A percentile compares a stretch with the other conserved stretches of the same genome.
phyloP scores from a whole-genome alignment of 2,113 vertebrate genomes.

The Burhinus oedicnemus region DNA sequence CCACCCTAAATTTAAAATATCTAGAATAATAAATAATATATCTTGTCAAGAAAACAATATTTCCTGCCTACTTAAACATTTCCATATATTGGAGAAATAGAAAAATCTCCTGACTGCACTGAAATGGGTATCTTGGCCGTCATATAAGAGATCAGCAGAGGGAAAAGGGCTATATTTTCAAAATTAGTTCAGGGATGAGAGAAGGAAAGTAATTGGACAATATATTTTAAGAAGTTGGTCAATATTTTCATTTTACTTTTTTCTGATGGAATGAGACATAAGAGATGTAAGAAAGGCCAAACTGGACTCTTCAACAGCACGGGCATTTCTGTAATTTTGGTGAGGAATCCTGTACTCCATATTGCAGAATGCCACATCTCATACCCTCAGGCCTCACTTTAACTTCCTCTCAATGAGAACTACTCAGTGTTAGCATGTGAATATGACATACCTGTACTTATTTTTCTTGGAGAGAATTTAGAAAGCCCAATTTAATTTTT shows the following conservation, averaged over 20 bases:
- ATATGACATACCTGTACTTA: no score
- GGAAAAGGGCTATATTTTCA: not conserved
- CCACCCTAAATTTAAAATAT: not conserved
- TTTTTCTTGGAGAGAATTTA: not conserved
- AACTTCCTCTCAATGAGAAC: not conserved
- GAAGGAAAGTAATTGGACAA: not conserved
- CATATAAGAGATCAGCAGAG: not conserved
- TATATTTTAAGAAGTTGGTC: not conserved
- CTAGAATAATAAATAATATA: not conserved
- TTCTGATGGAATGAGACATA: not conserved
- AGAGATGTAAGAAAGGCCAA: not conserved
- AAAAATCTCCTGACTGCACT: not conserved
- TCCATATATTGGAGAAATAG: not conserved
- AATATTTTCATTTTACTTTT: not conserved
- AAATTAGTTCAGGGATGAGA: not conserved
- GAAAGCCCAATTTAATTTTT: not conserved
- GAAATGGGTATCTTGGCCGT: not conserved
- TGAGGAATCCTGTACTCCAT: not conserved
- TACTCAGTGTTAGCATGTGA: not conserved
- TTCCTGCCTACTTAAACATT: not conserved
- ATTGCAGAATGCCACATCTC: not conserved
- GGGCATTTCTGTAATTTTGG: not conserved
- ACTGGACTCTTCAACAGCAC: not conserved
- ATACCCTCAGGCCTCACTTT: not conserved
- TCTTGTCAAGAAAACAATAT: not conserved